phyloP scores from a whole-genome alignment of 2,113 vertebrate genomes.

The Sialia sialis region DNA sequence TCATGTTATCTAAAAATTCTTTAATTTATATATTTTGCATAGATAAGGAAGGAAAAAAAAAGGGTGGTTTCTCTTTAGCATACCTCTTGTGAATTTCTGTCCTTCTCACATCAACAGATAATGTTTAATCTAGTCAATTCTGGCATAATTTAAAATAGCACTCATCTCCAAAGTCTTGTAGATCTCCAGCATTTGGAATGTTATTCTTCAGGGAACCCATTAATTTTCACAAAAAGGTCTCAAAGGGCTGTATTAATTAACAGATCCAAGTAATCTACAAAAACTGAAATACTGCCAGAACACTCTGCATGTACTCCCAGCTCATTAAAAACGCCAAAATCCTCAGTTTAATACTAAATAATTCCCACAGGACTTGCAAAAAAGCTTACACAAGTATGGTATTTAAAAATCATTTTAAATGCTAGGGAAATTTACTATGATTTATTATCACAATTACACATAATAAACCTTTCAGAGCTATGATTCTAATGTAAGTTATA shows the following conservation, averaged over 20 bases:
- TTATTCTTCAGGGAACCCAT: slow-evolving; percentile 46
- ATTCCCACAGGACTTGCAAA: background rate
- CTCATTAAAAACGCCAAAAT: slow-evolving; percentile 39
- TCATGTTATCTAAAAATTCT: background rate
- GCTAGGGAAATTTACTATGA: background rate
- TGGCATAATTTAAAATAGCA: slow-evolving; percentile 6
- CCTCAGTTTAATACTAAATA: slow-evolving; percentile 19
- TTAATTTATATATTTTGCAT: background rate
- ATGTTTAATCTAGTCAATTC: slow-evolving; percentile 36
- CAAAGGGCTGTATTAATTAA: slow-evolving; percentile 48
- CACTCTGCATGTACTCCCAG: background rate
- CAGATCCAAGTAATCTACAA: slow-evolving; percentile 44
- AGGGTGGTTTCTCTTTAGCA: background rate
- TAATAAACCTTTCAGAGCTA: background rate
- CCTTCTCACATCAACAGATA: slow-evolving; percentile 19
- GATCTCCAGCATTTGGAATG: background rate
- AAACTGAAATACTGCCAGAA: slow-evolving; percentile 38
- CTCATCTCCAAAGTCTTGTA: slow-evolving; percentile 7
- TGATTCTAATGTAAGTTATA: background rate
- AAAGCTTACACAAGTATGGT: background rate
- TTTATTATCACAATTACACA: slow-evolving; percentile 17
- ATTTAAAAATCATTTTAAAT: slow-evolving; percentile 19
- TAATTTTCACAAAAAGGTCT: slow-evolving; percentile 58
- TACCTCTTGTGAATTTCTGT: background rate
- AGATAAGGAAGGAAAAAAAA: background rate